Conservation (phyloP, 2,113 vertebrate genomes). For the Uria aalge region DNA sequence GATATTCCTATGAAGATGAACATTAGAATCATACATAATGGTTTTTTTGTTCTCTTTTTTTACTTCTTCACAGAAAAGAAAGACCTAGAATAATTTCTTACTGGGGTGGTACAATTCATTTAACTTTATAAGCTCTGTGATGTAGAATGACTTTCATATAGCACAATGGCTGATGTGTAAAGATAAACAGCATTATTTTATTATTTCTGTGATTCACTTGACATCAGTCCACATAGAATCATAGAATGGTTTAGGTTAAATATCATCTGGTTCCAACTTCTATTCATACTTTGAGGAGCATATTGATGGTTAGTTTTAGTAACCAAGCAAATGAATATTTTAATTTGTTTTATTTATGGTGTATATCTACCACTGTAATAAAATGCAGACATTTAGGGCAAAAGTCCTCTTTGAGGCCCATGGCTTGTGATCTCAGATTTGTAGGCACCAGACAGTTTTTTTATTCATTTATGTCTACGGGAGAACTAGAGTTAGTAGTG, state of each 20-base stretch:
- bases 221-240: not conserved
- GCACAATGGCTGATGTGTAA: not conserved
- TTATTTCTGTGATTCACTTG: conserved; percentile 23
- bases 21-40: not conserved
- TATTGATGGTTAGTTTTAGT: not conserved
- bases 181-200: conserved; percentile 14
- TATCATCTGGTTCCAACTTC: not conserved
- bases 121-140: not conserved
- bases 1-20: not conserved
- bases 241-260: not conserved
- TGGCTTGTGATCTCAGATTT: not conserved
- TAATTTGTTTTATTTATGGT: not conserved
- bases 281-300: not conserved
- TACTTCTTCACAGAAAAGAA: not conserved
- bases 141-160: not conserved
- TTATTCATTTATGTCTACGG: not conserved
- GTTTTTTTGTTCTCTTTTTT: not conserved
- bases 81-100: not conserved
- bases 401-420: not conserved
- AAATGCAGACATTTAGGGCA: not conserved
- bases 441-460: not conserved
- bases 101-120: not conserved
- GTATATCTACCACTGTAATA: not conserved
- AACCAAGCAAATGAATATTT: not conserved
- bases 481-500: not conserved